phyloP scores from a whole-genome alignment of 2,113 vertebrate genomes.

The Sclerurus mexicanus region DNA sequence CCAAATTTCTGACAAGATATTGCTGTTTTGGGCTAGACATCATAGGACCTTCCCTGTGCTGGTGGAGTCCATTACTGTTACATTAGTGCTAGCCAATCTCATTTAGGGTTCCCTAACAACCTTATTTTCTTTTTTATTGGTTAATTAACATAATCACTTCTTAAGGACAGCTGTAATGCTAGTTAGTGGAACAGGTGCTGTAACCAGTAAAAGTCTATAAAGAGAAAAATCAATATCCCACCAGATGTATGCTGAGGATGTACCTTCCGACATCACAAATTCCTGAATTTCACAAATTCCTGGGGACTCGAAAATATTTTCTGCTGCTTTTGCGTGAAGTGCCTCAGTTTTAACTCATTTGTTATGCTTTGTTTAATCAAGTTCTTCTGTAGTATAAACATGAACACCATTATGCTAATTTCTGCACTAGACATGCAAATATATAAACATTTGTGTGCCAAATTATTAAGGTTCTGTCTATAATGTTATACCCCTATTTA shows the following conservation, averaged over 20 bases:
- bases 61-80: neutral
- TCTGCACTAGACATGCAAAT: conserved; percentile 74
- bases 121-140: neutral
- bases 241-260: neutral
- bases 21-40: neutral
- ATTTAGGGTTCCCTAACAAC: neutral
- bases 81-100: neutral
- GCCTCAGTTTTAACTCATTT: conserved; percentile 52
- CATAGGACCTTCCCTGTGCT: neutral
- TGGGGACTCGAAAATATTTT: neutral
- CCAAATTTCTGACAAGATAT: neutral
- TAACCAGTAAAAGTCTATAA: neutral
- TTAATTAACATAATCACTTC: conserved; percentile 2
- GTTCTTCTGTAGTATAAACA: conserved; percentile 57
- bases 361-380: conserved; percentile 63
- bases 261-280: neutral
- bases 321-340: neutral
- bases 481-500: conserved; percentile 76
- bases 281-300: neutral
- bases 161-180: neutral
- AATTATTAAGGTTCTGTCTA: conserved; percentile 73
- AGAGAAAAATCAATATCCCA: neutral
- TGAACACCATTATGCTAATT: conserved; percentile 70
- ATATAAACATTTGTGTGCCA: conserved; percentile 73
- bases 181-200: neutral